Evolutionary conservation across 1,140 invertebrate species (phyloP).

Genomic region (Aphelenchoides fujianensis): DNA sequence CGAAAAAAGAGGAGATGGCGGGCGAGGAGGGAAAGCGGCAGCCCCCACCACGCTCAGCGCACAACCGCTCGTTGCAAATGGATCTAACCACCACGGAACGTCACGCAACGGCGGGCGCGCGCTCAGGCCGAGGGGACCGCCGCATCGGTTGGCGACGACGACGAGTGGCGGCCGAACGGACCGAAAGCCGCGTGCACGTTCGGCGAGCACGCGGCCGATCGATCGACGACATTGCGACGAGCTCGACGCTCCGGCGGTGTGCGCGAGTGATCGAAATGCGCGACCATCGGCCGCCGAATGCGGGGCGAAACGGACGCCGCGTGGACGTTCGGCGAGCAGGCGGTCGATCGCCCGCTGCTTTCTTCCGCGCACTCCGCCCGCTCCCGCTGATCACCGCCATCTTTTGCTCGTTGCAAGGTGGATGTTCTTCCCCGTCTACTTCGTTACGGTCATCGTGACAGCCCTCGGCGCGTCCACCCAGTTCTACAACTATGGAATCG

Average conservation of each 20-base stretch:
- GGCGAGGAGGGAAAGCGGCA: background rate
- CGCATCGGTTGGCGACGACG: background rate
- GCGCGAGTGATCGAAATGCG: too few species aligned
- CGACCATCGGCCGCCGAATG: too few species aligned
- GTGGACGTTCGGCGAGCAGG: too few species aligned
- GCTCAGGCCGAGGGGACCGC: too few species aligned
- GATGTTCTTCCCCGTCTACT: constrained; percentile 8
- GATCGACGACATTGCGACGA: background rate
- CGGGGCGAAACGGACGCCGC: background rate
- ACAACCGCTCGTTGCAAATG: too few species aligned
- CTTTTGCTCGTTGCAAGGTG: too few species aligned
- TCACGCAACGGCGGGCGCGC: background rate
- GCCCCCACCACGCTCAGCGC: too few species aligned
- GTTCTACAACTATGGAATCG: constrained; percentile 59
- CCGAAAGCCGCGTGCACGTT: too few species aligned
- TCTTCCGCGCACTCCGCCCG: too few species aligned
- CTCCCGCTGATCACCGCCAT: too few species aligned
- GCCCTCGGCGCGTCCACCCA: constrained; percentile 57
- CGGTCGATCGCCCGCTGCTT: too few species aligned
- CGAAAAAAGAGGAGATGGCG: background rate
- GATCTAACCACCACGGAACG: constrained; percentile 1
- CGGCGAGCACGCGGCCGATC: too few species aligned
- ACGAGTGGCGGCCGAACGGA: background rate
- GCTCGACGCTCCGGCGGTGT: background rate
- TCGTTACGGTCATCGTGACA: constrained; percentile 31